These are phyloP conservation scores for Volucella zonaria DNA, from an alignment of 2,888 invertebrate genomes.

Conservation along the genomic window DNA sequence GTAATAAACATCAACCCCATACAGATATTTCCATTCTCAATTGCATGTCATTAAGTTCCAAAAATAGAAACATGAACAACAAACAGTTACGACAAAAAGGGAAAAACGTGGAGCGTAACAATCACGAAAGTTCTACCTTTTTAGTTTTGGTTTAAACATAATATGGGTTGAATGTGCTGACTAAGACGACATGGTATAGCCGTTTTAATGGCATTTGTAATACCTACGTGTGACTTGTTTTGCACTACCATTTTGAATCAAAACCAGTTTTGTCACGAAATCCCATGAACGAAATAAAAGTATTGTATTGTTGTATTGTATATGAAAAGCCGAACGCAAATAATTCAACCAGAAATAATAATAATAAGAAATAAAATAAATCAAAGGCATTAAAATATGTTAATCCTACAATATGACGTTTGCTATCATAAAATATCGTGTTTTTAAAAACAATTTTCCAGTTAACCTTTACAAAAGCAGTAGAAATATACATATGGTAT, in stretches of 20 bases:
- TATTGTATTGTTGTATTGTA: too few relatives aligned
- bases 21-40: constrained; percentile 29
- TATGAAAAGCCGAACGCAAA: background rate
- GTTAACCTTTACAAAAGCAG: too few relatives aligned
- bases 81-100: constrained; percentile 4
- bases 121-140: constrained; percentile 41
- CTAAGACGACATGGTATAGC: constrained; percentile 10
- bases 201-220: constrained; percentile 15
- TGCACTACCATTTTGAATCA: constrained; percentile 22
- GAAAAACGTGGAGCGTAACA: background rate
- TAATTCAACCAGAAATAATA: constrained; percentile 11
- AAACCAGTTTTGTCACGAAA: constrained; percentile 35
- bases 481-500: too few relatives aligned
- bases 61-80: constrained; percentile 50
- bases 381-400: constrained; percentile 23
- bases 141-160: constrained; percentile 11
- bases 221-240: constrained; percentile 30
- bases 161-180: constrained; percentile 50
- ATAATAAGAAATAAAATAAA: background rate
- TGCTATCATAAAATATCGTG: constrained; percentile 30
- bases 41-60: constrained; percentile 31
- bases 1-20: constrained; percentile 8
- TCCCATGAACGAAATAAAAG: background rate
- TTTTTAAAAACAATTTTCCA: too few relatives aligned
- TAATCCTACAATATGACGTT: constrained; percentile 41